Evolutionary conservation across 2,888 invertebrate species (phyloP).

Genomic region (Lasioglossum pauxillum): DNA sequence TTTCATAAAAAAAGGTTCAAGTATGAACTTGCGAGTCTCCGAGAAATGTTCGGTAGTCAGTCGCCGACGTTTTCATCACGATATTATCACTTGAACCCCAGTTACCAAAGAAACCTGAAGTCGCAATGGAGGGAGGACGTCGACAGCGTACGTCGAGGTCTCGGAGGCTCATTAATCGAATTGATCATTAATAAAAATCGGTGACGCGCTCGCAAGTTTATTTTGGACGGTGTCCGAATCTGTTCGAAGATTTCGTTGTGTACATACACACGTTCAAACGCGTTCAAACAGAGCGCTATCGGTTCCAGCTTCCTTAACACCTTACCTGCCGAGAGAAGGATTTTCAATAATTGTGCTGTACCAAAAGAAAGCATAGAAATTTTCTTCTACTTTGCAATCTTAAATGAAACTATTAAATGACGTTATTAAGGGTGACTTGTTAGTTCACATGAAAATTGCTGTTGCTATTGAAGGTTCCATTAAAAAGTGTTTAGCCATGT

Average conservation of each 20-base stretch:
- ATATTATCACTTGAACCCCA: background rate
- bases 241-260: slow-evolving; percentile 9
- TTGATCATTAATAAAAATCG: background rate
- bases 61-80: background rate
- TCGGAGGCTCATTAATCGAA: background rate
- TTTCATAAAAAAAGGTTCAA: background rate
- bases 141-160: background rate
- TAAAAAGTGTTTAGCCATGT: no score
- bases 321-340: no score
- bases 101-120: background rate
- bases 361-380: no score
- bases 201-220: background rate
- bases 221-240: slow-evolving; percentile 15
- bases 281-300: background rate
- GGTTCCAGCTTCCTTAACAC: background rate
- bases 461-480: no score
- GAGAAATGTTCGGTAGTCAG: background rate
- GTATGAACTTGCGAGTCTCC: background rate
- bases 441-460: no score
- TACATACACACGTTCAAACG: background rate
- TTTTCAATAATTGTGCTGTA: no score
- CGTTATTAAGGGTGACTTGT: no score
- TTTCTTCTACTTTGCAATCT: no score
- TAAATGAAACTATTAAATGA: no score
- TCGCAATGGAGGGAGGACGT: background rate